phyloP scores from a whole-genome alignment of 2,113 vertebrate species.

The Hepsetus odoe region DNA sequence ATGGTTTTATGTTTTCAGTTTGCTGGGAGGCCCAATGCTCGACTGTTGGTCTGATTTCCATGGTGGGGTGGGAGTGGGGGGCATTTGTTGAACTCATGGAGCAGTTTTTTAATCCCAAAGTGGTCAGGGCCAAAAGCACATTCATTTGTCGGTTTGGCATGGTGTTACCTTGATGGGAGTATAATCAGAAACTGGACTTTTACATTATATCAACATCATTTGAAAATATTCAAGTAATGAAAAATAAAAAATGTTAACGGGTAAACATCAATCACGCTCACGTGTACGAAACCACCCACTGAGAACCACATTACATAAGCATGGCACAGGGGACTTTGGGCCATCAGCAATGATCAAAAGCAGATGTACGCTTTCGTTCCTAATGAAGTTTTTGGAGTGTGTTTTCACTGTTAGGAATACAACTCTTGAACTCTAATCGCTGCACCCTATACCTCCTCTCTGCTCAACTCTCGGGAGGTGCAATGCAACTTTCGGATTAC shows the following conservation, averaged over 20 bases:
- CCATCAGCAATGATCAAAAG: constrained; percentile 33
- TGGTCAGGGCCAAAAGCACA: constrained; percentile 15
- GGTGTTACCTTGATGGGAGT: constrained; percentile 18
- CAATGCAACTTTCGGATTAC: constrained; percentile 14
- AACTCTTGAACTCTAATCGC: constrained; percentile 29
- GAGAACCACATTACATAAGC: constrained; percentile 15
- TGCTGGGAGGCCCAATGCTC: background rate
- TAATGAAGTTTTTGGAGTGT: constrained; percentile 38
- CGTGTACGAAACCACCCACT: constrained; percentile 19
- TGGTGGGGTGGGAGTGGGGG: background rate
- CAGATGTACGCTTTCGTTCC: constrained; percentile 32
- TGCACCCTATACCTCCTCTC: constrained; percentile 3
- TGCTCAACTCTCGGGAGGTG: constrained; percentile 13
- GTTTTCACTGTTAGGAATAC: constrained; percentile 28
- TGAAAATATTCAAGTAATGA: constrained; percentile 39
- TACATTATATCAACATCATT: constrained; percentile 19
- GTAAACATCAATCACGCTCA: constrained; percentile 28
- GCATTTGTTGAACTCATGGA: constrained; percentile 14
- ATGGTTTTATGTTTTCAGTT: background rate
- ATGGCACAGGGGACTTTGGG: constrained; percentile 18
- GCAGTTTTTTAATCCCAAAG: background rate
- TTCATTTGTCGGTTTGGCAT: constrained; percentile 15
- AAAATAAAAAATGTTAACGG: constrained; percentile 25
- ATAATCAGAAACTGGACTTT: constrained; percentile 12
- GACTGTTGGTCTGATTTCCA: background rate